Conservation (phyloP, 2,113 vertebrate species). For the Scomber japonicus region DNA sequence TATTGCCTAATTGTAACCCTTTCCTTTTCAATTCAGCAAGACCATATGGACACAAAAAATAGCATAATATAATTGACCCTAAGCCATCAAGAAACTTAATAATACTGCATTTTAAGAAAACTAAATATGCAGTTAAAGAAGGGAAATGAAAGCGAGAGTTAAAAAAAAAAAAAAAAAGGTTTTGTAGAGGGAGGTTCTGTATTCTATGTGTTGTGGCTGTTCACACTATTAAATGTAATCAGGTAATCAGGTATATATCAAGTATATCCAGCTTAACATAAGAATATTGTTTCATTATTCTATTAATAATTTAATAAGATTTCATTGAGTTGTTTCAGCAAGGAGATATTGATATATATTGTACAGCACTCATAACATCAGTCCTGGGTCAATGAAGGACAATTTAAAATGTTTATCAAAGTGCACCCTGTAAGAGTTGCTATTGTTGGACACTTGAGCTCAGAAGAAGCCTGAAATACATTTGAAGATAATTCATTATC, state of each 20-base stretch:
- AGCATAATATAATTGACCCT: too few species aligned
- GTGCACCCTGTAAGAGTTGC: conserved; percentile 17
- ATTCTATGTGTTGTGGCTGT: conserved; percentile 22
- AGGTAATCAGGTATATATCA: conserved; percentile 1
- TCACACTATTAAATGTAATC: background rate
- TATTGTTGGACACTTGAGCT: conserved; percentile 43
- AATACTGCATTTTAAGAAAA: conserved; percentile 19
- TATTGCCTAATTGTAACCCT: too few species aligned
- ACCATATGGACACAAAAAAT: too few species aligned
- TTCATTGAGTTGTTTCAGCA: background rate
- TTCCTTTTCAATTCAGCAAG: too few species aligned
- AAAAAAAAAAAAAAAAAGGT: background rate
- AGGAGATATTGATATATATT: background rate
- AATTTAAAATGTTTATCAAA: conserved; percentile 28
- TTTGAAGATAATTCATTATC: conserved; percentile 46
- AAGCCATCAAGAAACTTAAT: conserved; percentile 35
- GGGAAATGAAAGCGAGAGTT: background rate
- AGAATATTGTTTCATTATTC: background rate
- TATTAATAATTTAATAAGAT: conserved; percentile 8
- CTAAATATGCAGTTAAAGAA: background rate
- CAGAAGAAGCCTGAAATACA: conserved; percentile 55
- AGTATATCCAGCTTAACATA: background rate
- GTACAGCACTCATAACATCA: background rate
- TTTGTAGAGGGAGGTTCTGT: conserved; percentile 8
- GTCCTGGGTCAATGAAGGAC: conserved; percentile 6